These are phyloP conservation scores for Augochlorella aurata DNA, from an alignment of 2,888 invertebrate species.

Conservation along the genomic window DNA sequence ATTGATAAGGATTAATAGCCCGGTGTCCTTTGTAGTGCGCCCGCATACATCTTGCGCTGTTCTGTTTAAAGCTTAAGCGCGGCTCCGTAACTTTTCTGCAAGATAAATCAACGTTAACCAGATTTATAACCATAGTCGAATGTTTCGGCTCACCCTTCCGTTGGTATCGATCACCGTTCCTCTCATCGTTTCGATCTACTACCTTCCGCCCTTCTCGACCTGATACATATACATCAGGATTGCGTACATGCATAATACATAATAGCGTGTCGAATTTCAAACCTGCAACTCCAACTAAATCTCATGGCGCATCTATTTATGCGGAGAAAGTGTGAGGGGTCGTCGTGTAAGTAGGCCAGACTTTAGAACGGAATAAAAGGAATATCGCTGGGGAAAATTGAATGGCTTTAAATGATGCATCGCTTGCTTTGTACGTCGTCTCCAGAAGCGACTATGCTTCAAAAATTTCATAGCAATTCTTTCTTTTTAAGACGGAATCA, in stretches of 20 bases:
- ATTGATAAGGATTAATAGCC: slow-evolving; percentile 54
- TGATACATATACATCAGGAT: slow-evolving; percentile 27
- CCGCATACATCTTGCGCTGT: slow-evolving; percentile 35
- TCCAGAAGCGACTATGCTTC: too few relatives aligned
- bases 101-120: slow-evolving; percentile 57
- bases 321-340: background rate
- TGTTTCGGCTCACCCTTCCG: slow-evolving; percentile 37
- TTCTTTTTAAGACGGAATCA: too few relatives aligned
- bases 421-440: too few relatives aligned
- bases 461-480: too few relatives aligned
- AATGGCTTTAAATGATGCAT: too few relatives aligned
- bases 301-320: background rate
- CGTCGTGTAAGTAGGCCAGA: too few relatives aligned
- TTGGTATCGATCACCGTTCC: slow-evolving; percentile 42
- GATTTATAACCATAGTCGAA: slow-evolving; percentile 52
- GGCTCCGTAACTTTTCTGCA: slow-evolving; percentile 50
- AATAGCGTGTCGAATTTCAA: slow-evolving; percentile 1
- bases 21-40: slow-evolving; percentile 20
- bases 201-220: slow-evolving; percentile 2
- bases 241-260: slow-evolving; percentile 22
- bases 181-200: slow-evolving; percentile 36
- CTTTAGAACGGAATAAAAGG: too few relatives aligned
- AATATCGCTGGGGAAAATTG: too few relatives aligned
- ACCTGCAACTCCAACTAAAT: background rate
- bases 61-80: slow-evolving; percentile 45